Evolutionary conservation across 2,888 invertebrate species (phyloP).

Genomic region (Marasmarcha lunaedactyla): DNA sequence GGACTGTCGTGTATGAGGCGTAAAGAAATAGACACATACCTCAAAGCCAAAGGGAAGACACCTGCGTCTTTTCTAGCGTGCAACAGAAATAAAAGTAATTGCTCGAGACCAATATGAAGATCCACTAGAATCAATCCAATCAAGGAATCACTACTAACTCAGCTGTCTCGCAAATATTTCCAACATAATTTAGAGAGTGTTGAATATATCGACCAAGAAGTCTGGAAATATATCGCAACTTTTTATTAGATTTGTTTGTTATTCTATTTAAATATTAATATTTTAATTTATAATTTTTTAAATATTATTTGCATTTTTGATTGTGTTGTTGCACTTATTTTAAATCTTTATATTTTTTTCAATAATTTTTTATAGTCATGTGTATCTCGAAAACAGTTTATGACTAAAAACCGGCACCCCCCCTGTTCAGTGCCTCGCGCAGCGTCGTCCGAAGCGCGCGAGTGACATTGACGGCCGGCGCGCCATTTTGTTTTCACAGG

Average conservation of each 20-base stretch:
- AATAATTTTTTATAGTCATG: too few relatives aligned
- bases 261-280: too few relatives aligned
- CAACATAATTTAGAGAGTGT: slow-evolving; percentile 1
- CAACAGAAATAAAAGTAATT: background rate
- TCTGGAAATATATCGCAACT: slow-evolving; percentile 2
- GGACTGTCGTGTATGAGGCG: too few relatives aligned
- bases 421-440: background rate
- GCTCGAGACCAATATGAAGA: background rate
- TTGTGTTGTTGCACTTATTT: too few relatives aligned
- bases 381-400: background rate
- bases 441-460: background rate
- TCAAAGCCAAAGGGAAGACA: background rate
- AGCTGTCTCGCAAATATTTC: slow-evolving; percentile 1
- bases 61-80: slow-evolving; percentile 1
- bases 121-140: background rate
- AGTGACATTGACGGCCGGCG: background rate
- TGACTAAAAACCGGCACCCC: background rate
- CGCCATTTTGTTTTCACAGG: background rate
- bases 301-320: too few relatives aligned
- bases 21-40: too few relatives aligned
- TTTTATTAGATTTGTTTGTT: too few relatives aligned
- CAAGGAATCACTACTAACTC: slow-evolving; percentile 2
- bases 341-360: too few relatives aligned
- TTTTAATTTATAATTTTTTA: too few relatives aligned
- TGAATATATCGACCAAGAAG: slow-evolving; percentile 1